Evolutionary conservation across 1,140 invertebrate genomes (phyloP).

Genomic region (Adoxophyes honmai): DNA sequence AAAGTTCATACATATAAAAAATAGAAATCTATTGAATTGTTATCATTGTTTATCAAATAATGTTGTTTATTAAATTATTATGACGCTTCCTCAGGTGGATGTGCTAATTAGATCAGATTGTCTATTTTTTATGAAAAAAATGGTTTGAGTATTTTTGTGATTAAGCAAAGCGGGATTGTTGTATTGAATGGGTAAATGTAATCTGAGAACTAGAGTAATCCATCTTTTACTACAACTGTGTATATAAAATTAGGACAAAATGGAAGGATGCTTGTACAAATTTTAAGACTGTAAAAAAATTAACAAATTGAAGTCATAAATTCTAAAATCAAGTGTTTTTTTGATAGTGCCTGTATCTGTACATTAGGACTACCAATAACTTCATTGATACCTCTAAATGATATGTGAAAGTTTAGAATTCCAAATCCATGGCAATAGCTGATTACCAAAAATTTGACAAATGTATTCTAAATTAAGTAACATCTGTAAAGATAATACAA

Average conservation of each 20-base stretch:
- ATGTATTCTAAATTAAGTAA: background rate
- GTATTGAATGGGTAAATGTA: constrained; percentile 60
- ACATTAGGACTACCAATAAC: background rate
- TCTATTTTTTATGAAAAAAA: constrained; percentile 71
- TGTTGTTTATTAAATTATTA: constrained; percentile 73
- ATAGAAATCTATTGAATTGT: constrained; percentile 71
- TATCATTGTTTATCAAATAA: constrained; percentile 74
- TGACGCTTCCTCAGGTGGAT: constrained; percentile 68
- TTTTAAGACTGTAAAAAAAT: constrained; percentile 67
- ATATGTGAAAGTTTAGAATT: background rate
- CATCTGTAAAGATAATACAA: no score
- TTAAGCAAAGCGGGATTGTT: constrained; percentile 63
- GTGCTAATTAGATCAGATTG: constrained; percentile 58
- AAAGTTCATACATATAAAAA: constrained; percentile 68
- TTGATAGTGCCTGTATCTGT: constrained; percentile 3
- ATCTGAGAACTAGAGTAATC: constrained; percentile 46
- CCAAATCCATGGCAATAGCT: background rate
- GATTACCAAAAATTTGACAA: background rate
- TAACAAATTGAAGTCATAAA: constrained; percentile 22
- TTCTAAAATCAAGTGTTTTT: constrained; percentile 30
- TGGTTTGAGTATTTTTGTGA: constrained; percentile 71
- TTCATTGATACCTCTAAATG: background rate
- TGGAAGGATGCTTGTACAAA: constrained; percentile 64
- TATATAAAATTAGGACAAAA: constrained; percentile 48
- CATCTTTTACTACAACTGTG: constrained; percentile 39